phyloP scores from a whole-genome alignment of 2,888 invertebrate genomes.

The Agrochola lychnidis region DNA sequence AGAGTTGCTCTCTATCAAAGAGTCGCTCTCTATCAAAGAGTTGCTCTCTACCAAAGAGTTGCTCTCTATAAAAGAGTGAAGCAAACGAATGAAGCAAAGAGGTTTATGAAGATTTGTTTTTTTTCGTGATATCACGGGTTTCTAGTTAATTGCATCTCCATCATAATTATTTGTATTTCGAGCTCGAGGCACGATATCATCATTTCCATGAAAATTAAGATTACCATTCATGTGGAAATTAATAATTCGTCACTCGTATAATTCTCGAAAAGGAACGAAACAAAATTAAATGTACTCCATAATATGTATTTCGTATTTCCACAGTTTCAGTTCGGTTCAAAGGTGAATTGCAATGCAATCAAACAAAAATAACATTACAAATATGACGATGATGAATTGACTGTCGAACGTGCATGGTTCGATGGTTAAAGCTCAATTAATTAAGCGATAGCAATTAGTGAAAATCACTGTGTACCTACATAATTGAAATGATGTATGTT shows the following conservation, averaged over 20 bases:
- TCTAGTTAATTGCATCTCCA: neutral
- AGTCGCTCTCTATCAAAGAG: no score
- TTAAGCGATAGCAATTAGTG: neutral
- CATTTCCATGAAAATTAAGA: neutral
- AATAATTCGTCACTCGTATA: neutral
- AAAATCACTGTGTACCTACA: neutral
- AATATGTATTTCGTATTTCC: neutral
- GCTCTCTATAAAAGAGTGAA: neutral
- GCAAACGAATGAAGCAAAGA: neutral
- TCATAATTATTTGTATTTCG: neutral
- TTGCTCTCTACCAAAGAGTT: neutral
- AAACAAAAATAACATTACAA: neutral
- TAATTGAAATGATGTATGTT: neutral
- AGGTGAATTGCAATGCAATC: slow-evolving; percentile 13
- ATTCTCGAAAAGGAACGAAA: neutral
- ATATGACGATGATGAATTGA: slow-evolving; percentile 4
- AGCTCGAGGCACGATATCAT: neutral
- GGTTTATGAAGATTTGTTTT: neutral
- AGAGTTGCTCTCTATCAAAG: neutral
- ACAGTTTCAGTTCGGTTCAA: neutral
- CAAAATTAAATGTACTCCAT: neutral
- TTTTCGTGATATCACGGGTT: neutral
- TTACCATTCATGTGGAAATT: slow-evolving; percentile 1
- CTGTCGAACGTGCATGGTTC: neutral
- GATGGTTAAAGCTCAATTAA: neutral